phyloP scores from a whole-genome alignment of 2,888 invertebrate species.

The Drosophila setosimentum region DNA sequence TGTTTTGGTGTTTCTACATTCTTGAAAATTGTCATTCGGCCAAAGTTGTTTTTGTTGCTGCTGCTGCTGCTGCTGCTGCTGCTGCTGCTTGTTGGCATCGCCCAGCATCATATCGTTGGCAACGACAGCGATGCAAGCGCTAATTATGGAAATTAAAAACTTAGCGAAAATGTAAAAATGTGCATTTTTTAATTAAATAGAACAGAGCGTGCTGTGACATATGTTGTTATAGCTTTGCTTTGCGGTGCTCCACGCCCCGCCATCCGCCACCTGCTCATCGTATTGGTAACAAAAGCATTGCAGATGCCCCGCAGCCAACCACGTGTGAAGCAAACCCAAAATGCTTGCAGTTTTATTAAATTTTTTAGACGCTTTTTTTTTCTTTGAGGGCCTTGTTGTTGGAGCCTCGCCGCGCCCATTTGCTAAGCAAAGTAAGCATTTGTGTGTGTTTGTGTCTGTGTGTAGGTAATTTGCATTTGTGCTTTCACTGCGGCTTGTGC shows the following conservation, averaged over 20 bases:
- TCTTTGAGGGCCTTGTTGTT: background rate
- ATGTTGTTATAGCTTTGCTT: conserved; percentile 31
- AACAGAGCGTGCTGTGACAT: conserved; percentile 50
- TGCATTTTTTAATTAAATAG: conserved; percentile 79
- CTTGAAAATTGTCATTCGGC: conserved; percentile 56
- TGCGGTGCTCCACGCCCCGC: conserved; percentile 5
- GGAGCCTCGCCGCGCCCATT: conserved; percentile 40
- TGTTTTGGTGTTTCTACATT: conserved; percentile 30
- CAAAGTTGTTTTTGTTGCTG: conserved; percentile 34
- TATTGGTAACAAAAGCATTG: conserved; percentile 57
- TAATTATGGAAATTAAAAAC: conserved; percentile 81
- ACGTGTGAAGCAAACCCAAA: conserved; percentile 62
- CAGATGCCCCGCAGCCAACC: conserved; percentile 62
- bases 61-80: conserved; percentile 2
- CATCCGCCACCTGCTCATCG: conserved; percentile 11
- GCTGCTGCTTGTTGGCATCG: conserved; percentile 18
- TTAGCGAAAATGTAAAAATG: conserved; percentile 74
- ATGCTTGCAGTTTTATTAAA: conserved; percentile 54
- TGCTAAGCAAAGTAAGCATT: conserved; percentile 31
- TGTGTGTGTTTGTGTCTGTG: conserved; percentile 16
- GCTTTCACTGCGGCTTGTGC: conserved; percentile 28
- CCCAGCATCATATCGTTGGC: conserved; percentile 15
- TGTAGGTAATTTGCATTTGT: conserved; percentile 56
- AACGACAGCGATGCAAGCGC: conserved; percentile 61
- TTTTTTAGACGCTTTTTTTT: conserved; percentile 27